Base-by-base conservation (phyloP, 2,797 vertebrate genomes). In the Dendrocincla fuliginosa region DNA sequence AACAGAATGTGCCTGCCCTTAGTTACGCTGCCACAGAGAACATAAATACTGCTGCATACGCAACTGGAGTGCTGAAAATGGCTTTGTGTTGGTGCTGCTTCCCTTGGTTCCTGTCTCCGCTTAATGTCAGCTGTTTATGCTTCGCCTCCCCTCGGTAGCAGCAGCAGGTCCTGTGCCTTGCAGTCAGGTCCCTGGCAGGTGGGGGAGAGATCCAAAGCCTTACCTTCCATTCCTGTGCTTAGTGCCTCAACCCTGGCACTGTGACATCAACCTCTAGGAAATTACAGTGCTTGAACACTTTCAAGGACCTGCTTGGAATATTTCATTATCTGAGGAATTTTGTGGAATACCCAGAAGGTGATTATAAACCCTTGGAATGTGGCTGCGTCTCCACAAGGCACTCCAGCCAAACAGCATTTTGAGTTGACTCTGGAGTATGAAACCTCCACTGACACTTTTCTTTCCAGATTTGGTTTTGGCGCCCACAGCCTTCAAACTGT, bases 301-400 rank as follows among this genome's bases (percentile, higher is more conserved):
- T 64, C 42, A 82, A 74, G 79, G 59, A 88, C 83, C 78, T 84
- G 53, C 83, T 84, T 46, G 16, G 86, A 95, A 82, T 91, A 81
- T 56, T 97, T 96, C 50, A 93, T 91, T 93, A 94, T 94, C 88
- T 92, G 88, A 94, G 83, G 93, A 96, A 95, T 96, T 96, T 84
- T 67, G 57, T 89, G 88, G 88, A 73, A 74, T 90, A 79, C 89
- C 68, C 39, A 87, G 47, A 35, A 92, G 76, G 75, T 80, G 89
- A 92, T 95, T 77, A 63, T 44, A 85, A 93, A 55, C 79, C 49
- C 28, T 49, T 73, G 81, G 94, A 92, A 97, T 88, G 85, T 42
- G 46, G 53, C 77, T 4, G 10, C 61, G 33, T 57, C 60, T 75
- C 64, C 64, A 9, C 47, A 24, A 60, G 80, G 32, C 76, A 71